These are phyloP conservation scores for Cliona cf. orientalis DNA, from an alignment of 37 sponge, comb jelly and placozoan genomes.

Conservation along the genomic window DNA sequence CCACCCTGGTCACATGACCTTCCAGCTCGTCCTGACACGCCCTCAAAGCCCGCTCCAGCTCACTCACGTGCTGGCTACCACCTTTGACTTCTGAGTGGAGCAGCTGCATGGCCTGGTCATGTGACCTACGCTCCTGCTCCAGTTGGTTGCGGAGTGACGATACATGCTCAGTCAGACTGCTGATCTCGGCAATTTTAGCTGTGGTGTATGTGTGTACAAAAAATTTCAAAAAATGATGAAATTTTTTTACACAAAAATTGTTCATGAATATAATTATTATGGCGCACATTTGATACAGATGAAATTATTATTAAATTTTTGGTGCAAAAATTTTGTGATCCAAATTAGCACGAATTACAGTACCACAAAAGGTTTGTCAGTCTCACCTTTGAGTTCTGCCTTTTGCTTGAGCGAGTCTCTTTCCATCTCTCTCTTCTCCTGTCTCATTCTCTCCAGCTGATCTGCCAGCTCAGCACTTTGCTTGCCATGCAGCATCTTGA, in stretches of 20 bases:
- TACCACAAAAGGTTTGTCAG: too few species aligned
- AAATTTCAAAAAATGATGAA: too few species aligned
- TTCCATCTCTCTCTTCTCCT: constrained; percentile 23
- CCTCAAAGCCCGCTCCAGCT: constrained; percentile 44
- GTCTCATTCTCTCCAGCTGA: constrained; percentile 34
- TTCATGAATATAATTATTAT: neutral
- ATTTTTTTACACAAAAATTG: neutral
- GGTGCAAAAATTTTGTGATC: too few species aligned
- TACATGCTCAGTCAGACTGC: constrained; percentile 31
- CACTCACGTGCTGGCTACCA: constrained; percentile 12
- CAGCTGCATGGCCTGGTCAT: constrained; percentile 5
- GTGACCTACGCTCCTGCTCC: constrained; percentile 34
- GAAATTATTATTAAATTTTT: too few species aligned
- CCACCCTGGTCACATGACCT: constrained; percentile 32
- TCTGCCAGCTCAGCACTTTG: constrained; percentile 28
- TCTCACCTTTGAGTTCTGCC: constrained; percentile 34
- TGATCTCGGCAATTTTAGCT: constrained; percentile 35
- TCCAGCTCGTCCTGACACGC: constrained; percentile 38
- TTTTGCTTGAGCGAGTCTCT: neutral
- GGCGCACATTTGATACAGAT: too few species aligned
- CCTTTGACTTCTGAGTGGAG: constrained; percentile 26
- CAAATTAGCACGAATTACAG: too few species aligned
- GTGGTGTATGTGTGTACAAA: neutral
- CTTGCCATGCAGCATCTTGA: constrained; percentile 21
- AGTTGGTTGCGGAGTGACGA: constrained; percentile 15